These are phyloP conservation scores for Prinia subflava DNA, from an alignment of 2,113 vertebrate species.

Conservation along the genomic window DNA sequence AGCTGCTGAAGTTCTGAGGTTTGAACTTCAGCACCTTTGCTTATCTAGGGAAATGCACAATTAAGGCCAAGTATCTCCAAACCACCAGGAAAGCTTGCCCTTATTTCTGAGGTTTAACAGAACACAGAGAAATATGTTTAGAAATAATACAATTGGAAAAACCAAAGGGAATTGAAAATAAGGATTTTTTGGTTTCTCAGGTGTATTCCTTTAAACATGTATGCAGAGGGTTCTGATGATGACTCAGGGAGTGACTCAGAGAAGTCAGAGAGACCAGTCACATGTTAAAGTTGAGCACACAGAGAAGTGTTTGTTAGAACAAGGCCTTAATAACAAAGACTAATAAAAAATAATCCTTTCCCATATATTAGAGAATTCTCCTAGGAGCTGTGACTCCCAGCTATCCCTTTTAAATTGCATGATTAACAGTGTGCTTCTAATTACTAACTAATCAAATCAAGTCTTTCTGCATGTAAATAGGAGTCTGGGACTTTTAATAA, in stretches of 20 bases:
- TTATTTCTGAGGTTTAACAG: neutral
- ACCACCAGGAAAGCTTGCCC: neutral
- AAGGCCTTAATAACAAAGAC: neutral
- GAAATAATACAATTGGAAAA: neutral
- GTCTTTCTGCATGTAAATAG: conserved; percentile 8
- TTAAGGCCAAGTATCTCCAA: neutral
- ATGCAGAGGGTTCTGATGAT: neutral
- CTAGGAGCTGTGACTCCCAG: neutral
- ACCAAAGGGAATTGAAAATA: neutral
- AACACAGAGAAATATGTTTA: neutral
- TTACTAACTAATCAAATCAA: conserved; percentile 54
- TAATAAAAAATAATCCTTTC: neutral
- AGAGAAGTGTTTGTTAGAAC: neutral
- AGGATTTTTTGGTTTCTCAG: neutral
- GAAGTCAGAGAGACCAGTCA: neutral
- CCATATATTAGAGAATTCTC: neutral
- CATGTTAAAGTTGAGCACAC: neutral
- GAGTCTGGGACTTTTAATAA: conserved; percentile 39
- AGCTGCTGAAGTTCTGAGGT: neutral
- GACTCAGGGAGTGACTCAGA: neutral
- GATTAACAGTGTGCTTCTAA: conserved; percentile 36
- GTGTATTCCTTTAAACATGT: neutral
- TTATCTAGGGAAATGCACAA: neutral
- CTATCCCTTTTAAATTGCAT: neutral
- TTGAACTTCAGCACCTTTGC: neutral